Evolutionary conservation across 2,113 vertebrate species (phyloP), one percentile per base, ranked within the genome.

Genomic region (Ardeotis arabs): DNA sequence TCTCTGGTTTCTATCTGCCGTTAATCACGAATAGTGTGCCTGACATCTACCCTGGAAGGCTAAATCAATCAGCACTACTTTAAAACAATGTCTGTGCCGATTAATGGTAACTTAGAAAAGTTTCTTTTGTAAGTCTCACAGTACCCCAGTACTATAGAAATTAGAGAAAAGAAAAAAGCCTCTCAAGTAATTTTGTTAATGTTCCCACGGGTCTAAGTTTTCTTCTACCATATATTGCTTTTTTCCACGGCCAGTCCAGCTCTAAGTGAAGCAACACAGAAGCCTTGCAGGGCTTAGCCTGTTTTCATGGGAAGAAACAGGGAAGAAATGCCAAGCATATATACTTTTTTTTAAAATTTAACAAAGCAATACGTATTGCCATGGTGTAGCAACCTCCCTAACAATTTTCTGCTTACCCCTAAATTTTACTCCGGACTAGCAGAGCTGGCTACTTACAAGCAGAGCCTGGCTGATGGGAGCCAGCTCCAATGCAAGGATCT

Each of bases 1-100:
- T 95, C 58, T 73, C 86, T 91, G 39, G 52, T 81, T 94, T 96
- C 77, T 95, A 20, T 82, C 70, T 85, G 53, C 53, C 87, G 39
- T 72, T 82, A 89, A 66, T 92, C 79, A 92, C 1, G 6, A 91
- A 67, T 7, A 85, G 35, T 3, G 11, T 81, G 78, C 39, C 93
- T 85, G 75, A 77, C 81, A 90, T 88, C 64, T 92, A 72, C 44
- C 76, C 77, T 80, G 1, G 7, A 91, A 89, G n/a, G 67, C 52
- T 84, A 93, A 87, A 96, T 89, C 86, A 75, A 39, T 89, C 91
- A 94, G 63, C 49, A 1, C 13, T 80, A 52, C 35, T 87, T 72
- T 74, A 87, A 87, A 84, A 91, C 77, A 93, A 92, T 59, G 69
- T n/a, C 80, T 89, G 12, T 25, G 35, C 28, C 93, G 62, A 89